Percentiles rank a stretch among this genome's conserved stretches.
These are phyloP conservation scores for Ammospiza nelsoni DNA, from an alignment of 2,113 vertebrate genomes.

Conservation along the genomic window DNA sequence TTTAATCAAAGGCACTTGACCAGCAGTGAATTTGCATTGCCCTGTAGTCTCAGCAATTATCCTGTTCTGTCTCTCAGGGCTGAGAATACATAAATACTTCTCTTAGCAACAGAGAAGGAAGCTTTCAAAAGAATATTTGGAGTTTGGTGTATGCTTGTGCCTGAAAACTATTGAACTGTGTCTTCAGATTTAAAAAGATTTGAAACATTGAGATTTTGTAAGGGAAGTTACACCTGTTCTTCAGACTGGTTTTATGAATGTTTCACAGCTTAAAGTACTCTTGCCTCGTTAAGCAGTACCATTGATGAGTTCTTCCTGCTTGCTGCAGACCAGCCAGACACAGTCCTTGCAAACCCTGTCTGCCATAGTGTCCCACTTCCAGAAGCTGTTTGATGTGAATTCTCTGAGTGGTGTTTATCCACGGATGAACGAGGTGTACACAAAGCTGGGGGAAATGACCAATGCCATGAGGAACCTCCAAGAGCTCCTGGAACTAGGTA, in stretches of 20 bases:
- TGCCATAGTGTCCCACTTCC: conserved; percentile 88
- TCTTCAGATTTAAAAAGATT: background rate
- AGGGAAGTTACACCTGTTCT: background rate
- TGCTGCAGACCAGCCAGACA: conserved; percentile 70
- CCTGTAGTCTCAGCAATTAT: no score
- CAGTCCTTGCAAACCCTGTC: conserved; percentile 77
- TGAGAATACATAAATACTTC: background rate
- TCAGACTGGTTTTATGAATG: background rate
- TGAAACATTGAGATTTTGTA: background rate
- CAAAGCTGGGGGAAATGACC: conserved; percentile 85
- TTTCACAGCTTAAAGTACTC: background rate
- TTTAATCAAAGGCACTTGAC: conserved; percentile 12
- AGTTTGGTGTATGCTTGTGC: background rate
- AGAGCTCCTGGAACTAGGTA: conserved; percentile 85
- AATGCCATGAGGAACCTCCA: conserved; percentile 86
- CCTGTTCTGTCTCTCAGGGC: background rate
- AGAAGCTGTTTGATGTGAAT: conserved; percentile 87
- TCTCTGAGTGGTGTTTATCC: conserved; percentile 86
- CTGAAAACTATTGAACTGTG: background rate
- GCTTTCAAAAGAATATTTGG: background rate
- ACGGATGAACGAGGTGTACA: conserved; percentile 91
- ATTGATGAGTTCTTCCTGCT: background rate
- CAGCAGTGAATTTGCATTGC: background rate
- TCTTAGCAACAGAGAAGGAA: background rate
- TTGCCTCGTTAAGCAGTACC: background rate